Evolutionary conservation across 2,113 vertebrate species (phyloP), one percentile per base, ranked within the genome.

Genomic region (Synchiropus splendidus): DNA sequence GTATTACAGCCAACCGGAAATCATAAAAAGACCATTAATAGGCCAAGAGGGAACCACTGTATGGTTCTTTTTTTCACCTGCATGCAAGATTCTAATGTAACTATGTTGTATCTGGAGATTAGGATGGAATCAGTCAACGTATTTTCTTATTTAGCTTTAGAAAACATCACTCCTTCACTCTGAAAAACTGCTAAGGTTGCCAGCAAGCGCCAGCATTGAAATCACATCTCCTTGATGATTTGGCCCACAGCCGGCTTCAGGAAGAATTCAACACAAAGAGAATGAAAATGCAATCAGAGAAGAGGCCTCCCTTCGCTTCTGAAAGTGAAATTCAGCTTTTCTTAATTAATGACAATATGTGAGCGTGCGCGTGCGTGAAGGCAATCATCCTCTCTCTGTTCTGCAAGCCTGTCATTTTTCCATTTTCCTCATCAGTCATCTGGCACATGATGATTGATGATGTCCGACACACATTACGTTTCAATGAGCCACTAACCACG

Each of bases 211-310:
- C 21, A 8, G 8, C 21, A 8, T 27, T 27, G 21, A 31, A 42
- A 51, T 18, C 1, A 37, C 12, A 33, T 27, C 31, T 11, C n/a
- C 36, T 6, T 48, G 48, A 51, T 38, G 41, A 48, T 34, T 54
- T 48, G 13, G 45, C 60, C 61, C 61, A 61, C 66, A 65, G 64
- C 66, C 65, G 72, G 65, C 32, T 45, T 18, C 31, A 27, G 46
- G 42, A 65, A 52, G 18, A 66, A 67, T 38, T 33, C 14, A 27
- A 48, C 45, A 47, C 48, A 12, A 45, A 50, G 18, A 56, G 43
- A 35, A 41, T 30, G 18, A 48, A 32, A 63, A 57, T 34, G 54
- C 61, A 75, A 78, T 80, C 75, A 71, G 52, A 33, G 44, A 15
- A 43, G 30, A 51, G 63, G 52, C 55, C 53, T 42, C 56, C 45